A percentile compares a stretch with the other conserved stretches of the same genome.
phyloP scores from a whole-genome alignment of 2,113 vertebrate species.

The Cacatua alba region DNA sequence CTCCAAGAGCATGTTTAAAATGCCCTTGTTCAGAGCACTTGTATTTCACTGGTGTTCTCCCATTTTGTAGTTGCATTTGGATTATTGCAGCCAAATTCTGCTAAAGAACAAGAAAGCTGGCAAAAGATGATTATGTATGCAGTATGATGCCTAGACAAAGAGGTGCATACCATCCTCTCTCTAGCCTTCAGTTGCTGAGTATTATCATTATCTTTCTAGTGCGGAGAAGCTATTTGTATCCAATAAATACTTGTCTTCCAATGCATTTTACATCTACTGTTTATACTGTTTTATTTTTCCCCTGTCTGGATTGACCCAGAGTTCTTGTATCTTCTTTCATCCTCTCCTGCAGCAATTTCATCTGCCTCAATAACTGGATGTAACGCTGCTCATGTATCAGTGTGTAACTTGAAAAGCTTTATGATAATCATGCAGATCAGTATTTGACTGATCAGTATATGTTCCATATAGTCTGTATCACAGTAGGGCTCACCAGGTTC shows the following conservation, averaged over 20 bases:
- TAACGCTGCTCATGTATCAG: background rate
- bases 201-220: background rate
- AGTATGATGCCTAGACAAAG: background rate
- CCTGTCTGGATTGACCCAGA: background rate
- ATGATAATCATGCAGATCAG: background rate
- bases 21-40: background rate
- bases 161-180: background rate
- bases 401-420: background rate
- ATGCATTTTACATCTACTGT: background rate
- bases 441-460: background rate
- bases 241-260: conserved; percentile 51
- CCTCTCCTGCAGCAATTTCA: background rate
- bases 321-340: background rate
- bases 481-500: background rate
- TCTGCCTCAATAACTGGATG: background rate
- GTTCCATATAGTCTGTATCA: background rate
- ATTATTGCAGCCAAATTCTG: background rate
- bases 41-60: background rate
- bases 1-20: background rate
- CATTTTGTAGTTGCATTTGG: background rate
- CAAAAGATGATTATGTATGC: background rate
- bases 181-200: background rate
- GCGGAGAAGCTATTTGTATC: background rate
- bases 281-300: conserved; percentile 2
- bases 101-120: background rate